Percentiles rank a stretch among this genome's conserved stretches.
phyloP scores from a whole-genome alignment of 2,888 invertebrate genomes.

The Aleiodes alternator region DNA sequence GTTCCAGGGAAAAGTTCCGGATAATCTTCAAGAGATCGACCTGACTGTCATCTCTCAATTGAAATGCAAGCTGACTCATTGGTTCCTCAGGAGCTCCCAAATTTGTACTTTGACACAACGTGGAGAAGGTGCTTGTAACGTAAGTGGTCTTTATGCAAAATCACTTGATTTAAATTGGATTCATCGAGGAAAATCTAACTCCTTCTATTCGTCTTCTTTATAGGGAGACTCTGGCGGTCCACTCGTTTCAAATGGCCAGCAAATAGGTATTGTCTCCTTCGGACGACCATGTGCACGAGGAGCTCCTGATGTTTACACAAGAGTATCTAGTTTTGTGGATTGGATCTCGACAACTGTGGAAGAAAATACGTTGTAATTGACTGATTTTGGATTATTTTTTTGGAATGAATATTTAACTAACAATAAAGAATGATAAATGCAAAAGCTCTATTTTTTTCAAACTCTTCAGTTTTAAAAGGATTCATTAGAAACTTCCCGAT shows the following conservation, averaged over 20 bases:
- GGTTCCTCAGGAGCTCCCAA: slow-evolving; percentile 54
- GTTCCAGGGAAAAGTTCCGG: slow-evolving; percentile 55
- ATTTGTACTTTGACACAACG: slow-evolving; percentile 65
- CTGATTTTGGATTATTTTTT: not conserved
- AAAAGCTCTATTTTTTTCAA: not conserved
- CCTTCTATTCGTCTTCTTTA: not conserved
- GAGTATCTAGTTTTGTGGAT: slow-evolving; percentile 6
- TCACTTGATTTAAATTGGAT: not conserved
- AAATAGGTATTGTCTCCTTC: slow-evolving; percentile 65
- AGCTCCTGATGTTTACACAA: slow-evolving; percentile 13
- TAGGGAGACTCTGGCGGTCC: slow-evolving; percentile 64
- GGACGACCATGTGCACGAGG: slow-evolving; percentile 57
- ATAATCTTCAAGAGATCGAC: slow-evolving; percentile 58
- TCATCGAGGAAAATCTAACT: not conserved
- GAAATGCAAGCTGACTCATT: slow-evolving; percentile 51
- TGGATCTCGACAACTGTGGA: slow-evolving; percentile 9
- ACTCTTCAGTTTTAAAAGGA: no score
- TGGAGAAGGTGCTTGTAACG: slow-evolving; percentile 69
- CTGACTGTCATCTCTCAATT: slow-evolving; percentile 50
- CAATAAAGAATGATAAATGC: not conserved
- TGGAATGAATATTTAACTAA: not conserved
- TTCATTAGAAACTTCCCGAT: no score
- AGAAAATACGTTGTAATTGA: not conserved
- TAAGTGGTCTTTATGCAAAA: slow-evolving; percentile 55
- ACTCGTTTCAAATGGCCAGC: slow-evolving; percentile 56